Conservation (phyloP, 2,888 invertebrate genomes). For the Mesorhabditis belari region DNA sequence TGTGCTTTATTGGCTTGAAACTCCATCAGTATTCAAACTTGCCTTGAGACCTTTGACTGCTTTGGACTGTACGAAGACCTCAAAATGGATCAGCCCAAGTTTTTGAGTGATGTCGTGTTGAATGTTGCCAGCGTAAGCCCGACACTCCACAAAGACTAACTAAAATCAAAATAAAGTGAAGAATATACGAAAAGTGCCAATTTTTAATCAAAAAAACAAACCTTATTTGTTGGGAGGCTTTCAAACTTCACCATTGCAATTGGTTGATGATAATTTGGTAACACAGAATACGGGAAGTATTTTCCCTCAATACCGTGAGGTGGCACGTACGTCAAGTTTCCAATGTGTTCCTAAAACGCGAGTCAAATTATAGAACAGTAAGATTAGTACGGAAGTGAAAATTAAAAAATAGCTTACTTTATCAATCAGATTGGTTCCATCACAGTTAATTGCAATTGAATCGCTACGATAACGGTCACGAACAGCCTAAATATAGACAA, state of each 20-base stretch:
- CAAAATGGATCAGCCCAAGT: background rate
- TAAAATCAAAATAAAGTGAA: background rate
- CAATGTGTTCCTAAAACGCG: conserved; percentile 73
- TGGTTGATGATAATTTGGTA: conserved; percentile 54
- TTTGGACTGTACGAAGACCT: conserved; percentile 32
- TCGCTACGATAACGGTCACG: conserved; percentile 24
- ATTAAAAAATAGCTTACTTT: background rate
- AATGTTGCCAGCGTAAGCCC: background rate
- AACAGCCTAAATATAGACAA: conserved; percentile 31
- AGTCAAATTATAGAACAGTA: background rate
- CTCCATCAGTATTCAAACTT: background rate
- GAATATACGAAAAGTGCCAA: background rate
- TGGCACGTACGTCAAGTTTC: conserved; percentile 69
- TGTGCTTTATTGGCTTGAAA: no score
- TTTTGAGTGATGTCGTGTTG: background rate
- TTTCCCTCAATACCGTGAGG: conserved; percentile 63
- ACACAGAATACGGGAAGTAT: conserved; percentile 57
- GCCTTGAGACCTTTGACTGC: background rate
- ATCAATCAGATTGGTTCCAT: conserved; percentile 67
- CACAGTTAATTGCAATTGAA: conserved; percentile 80
- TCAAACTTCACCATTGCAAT: conserved; percentile 51
- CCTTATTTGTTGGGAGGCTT: conserved; percentile 52
- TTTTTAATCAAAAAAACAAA: background rate
- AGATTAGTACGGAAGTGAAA: background rate
- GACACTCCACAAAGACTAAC: background rate